A percentile compares a stretch with the other conserved stretches of the same genome.
Evolutionary conservation across 2,888 invertebrate genomes (phyloP).

Genomic region (Punctoribates punctum): DNA sequence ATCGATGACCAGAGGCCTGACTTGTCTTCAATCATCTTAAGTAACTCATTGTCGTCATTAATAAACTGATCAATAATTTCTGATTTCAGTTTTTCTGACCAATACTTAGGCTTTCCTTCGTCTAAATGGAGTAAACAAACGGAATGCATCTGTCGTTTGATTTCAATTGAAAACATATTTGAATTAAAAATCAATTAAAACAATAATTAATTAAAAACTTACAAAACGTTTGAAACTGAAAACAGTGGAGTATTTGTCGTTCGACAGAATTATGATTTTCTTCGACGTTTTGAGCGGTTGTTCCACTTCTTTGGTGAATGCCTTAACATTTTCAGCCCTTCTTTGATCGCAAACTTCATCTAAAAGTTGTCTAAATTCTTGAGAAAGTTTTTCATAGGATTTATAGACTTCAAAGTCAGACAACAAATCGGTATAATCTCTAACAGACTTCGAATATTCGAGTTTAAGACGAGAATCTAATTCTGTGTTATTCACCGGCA

Average conservation of each 20-base stretch:
- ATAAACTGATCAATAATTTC: slow-evolving; percentile 47
- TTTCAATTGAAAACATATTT: background rate
- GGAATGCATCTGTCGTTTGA: slow-evolving; percentile 36
- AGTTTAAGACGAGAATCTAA: slow-evolving; percentile 26
- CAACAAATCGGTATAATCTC: slow-evolving; percentile 37
- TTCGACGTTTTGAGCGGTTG: slow-evolving; percentile 45
- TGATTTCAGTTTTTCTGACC: slow-evolving; percentile 45
- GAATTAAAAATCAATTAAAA: no score
- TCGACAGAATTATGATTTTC: slow-evolving; percentile 45
- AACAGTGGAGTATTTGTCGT: slow-evolving; percentile 44
- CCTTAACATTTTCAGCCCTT: slow-evolving; percentile 46
- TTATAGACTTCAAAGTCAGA: slow-evolving; percentile 41
- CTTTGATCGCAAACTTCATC: slow-evolving; percentile 36
- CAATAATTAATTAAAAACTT: slow-evolving; percentile 33
- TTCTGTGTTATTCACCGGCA: slow-evolving; percentile 29
- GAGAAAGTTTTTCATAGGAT: background rate
- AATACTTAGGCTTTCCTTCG: slow-evolving; percentile 46
- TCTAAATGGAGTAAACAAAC: slow-evolving; percentile 46
- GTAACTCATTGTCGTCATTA: slow-evolving; percentile 44
- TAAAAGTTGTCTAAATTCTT: slow-evolving; percentile 38
- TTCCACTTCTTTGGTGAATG: slow-evolving; percentile 46
- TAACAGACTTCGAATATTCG: background rate
- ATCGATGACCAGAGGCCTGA: slow-evolving; percentile 44
- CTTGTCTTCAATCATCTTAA: slow-evolving; percentile 39
- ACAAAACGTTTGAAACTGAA: slow-evolving; percentile 46